Evolutionary conservation across 2,888 invertebrate genomes (phyloP), one percentile per base, ranked within the genome.

Genomic region (Hirtodrosophila alboralis): DNA sequence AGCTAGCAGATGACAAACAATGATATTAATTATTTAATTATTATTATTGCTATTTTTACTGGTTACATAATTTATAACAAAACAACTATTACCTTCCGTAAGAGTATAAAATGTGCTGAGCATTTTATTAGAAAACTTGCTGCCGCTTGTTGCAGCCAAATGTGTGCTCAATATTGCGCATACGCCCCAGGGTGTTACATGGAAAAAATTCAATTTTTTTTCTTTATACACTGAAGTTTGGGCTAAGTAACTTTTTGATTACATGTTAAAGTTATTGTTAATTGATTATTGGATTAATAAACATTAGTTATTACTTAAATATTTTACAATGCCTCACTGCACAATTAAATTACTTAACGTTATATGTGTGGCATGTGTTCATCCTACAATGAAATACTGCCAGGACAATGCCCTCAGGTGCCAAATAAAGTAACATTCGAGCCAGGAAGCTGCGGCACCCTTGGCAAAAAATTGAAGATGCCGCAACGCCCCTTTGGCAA

Each of bases 121-220:
- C 9, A 33, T 44, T 69, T 69, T 68, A 69, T 48, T 63, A 49
- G 57, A 48, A 57, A 69, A 44, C 45, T 18, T n/a, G n/a, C n/a
- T n/a, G n/a, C n/a, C n/a, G n/a, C n/a, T 56, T 48, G 21, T 51
- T 23, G 62, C 56, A 62, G 63, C 54, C 52, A 53, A 45, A 52
- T 12, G 41, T 56, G 34, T 49, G 34, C 56, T 14, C 40, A 52
- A 56, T 52, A 58, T 74, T 74, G 58, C 31, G 51, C 69, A 68
- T 74, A 53, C 57, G 57, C 61, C 57, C 56, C 36, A 2, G 40
- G 38, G 34, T 28, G 12, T 12, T 28, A 34, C 16, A 8, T n/a
- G n/a, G n/a, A 9, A n/a, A 44, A 44, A 26, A 28, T 23, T 10
- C 21, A 36, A 64, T 33, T 10, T 27, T 31, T 27, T 31, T 47